Percentiles rank a stretch among this genome's conserved stretches.
These are phyloP conservation scores for Elymnias hypermnestra DNA, from an alignment of 1,140 invertebrate genomes.

Conservation along the genomic window DNA sequence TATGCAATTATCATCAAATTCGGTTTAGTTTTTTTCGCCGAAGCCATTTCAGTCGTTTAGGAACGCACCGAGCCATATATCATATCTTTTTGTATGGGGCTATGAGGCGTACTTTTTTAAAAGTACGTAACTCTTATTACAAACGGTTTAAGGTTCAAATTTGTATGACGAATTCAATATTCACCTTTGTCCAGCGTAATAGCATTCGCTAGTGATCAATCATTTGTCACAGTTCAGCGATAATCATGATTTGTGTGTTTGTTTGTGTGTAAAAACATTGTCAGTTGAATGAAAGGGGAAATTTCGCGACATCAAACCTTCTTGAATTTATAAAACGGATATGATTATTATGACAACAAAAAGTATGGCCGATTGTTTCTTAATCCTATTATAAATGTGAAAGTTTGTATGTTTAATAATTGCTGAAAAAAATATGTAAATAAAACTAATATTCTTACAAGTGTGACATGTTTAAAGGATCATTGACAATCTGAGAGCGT, in stretches of 20 bases:
- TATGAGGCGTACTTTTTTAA: constrained; percentile 3
- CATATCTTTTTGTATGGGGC: constrained; percentile 23
- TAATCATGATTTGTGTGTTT: constrained; percentile 55
- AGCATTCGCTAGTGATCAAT: constrained; percentile 45
- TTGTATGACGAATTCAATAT: constrained; percentile 9
- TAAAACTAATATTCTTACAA: too few relatives aligned
- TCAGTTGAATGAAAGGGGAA: constrained; percentile 26
- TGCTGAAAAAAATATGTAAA: too few relatives aligned
- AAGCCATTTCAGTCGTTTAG: constrained; percentile 28
- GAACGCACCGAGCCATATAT: constrained; percentile 27
- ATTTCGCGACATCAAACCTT: constrained; percentile 17
- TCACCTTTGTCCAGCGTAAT: constrained; percentile 31
- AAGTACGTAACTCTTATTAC: constrained; percentile 9
- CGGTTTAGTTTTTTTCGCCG: constrained; percentile 23
- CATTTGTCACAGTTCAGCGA: constrained; percentile 46
- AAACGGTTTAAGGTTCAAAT: constrained; percentile 13
- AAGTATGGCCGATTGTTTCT: constrained; percentile 16
- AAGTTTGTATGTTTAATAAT: not conserved
- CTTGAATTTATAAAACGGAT: constrained; percentile 22
- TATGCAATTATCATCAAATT: constrained; percentile 27
- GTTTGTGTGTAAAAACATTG: constrained; percentile 45
- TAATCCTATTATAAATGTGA: constrained; percentile 8
- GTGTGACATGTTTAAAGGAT: too few relatives aligned
- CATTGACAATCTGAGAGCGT: too few relatives aligned
- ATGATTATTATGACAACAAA: constrained; percentile 9